Evolutionary conservation across 2,888 invertebrate species (phyloP).

Genomic region (Hetaerina titia): DNA sequence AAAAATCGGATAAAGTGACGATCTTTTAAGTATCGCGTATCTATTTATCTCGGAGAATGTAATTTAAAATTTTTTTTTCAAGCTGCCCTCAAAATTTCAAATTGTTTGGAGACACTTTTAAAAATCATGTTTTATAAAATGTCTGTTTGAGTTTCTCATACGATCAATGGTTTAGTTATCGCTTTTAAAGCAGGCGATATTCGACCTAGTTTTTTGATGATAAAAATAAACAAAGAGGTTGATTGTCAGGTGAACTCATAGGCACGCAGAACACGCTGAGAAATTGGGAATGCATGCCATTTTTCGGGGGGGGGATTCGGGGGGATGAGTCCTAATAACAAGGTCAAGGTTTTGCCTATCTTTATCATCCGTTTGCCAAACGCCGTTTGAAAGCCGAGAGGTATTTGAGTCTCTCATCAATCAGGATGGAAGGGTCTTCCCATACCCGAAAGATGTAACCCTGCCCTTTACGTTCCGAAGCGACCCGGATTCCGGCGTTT

Average conservation of each 20-base stretch:
- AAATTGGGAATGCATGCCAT: background rate
- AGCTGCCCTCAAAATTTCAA: no score
- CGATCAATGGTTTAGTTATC: no score
- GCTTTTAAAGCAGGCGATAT: no score
- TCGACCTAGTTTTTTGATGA: no score
- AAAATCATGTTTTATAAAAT: no score
- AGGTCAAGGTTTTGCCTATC: background rate
- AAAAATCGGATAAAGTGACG: no score
- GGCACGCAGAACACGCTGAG: background rate
- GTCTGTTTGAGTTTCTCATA: no score
- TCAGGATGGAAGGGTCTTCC: background rate
- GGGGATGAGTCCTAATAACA: background rate
- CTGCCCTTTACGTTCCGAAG: background rate
- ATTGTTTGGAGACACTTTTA: no score
- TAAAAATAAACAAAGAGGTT: background rate
- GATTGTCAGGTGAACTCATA: background rate
- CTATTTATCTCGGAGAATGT: no score
- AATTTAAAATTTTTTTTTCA: no score
- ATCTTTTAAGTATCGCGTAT: no score
- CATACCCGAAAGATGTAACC: background rate
- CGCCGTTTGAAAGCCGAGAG: background rate
- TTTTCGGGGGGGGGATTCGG: background rate
- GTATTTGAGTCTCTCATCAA: background rate
- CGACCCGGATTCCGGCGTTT: background rate
- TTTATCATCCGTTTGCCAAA: background rate